Percentiles rank a stretch among this genome's conserved stretches.
Evolutionary conservation across 2,113 vertebrate genomes (phyloP).

Genomic region (Amphilophus citrinellus): DNA sequence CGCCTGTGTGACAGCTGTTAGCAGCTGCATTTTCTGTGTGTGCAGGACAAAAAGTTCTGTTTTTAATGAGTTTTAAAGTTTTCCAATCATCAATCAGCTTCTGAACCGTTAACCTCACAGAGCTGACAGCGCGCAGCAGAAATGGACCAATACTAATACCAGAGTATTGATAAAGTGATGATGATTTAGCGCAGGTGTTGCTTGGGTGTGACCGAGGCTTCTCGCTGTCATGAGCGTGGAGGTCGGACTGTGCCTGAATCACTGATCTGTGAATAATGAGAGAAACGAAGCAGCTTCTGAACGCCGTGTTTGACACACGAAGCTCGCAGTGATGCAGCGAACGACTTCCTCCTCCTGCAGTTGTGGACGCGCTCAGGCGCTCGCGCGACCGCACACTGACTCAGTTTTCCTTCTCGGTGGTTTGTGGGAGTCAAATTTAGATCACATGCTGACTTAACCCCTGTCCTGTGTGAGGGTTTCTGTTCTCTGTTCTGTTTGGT

Average conservation of each 20-base stretch:
- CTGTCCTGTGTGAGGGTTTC: neutral
- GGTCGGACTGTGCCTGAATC: neutral
- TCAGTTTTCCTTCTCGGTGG: neutral
- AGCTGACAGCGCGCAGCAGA: neutral
- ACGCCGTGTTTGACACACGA: neutral
- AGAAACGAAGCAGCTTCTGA: neutral
- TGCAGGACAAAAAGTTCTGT: too few species aligned
- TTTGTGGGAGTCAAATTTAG: neutral
- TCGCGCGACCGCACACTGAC: neutral
- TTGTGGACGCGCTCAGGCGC: neutral
- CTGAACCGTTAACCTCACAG: too few species aligned
- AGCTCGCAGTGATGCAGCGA: neutral
- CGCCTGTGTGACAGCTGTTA: too few species aligned
- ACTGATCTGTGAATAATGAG: neutral
- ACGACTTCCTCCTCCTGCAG: neutral
- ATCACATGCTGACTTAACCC: neutral
- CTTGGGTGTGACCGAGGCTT: too few species aligned
- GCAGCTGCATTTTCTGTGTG: neutral
- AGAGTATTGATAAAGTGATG: neutral
- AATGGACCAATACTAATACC: neutral
- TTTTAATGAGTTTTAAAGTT: too few species aligned
- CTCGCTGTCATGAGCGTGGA: too few species aligned
- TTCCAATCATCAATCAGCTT: too few species aligned
- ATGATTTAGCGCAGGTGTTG: neutral
- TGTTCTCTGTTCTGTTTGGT: neutral